phyloP scores from a whole-genome alignment of 1,140 invertebrate species.

The Leptinotarsa defecta region DNA sequence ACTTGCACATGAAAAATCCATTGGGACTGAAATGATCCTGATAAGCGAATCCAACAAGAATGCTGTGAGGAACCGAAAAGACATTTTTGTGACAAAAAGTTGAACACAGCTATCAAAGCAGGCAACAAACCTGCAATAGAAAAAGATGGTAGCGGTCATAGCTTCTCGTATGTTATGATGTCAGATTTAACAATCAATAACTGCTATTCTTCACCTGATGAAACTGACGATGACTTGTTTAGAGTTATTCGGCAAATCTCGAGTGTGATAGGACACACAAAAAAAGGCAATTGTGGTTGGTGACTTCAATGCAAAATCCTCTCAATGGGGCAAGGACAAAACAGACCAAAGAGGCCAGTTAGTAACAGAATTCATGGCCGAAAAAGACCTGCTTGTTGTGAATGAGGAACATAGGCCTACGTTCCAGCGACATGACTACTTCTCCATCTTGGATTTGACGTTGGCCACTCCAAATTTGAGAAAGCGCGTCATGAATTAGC shows the following conservation, averaged over 20 bases:
- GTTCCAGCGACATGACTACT: not conserved
- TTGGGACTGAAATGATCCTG: not conserved
- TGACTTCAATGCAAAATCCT: not conserved
- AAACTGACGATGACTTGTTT: not conserved
- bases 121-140: not conserved
- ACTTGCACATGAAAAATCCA: not conserved
- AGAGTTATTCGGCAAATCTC: not conserved
- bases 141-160: not conserved
- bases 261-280: not conserved
- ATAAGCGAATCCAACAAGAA: not conserved
- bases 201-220: not conserved
- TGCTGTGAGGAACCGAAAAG: not conserved
- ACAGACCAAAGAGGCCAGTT: no score
- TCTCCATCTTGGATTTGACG: not conserved
- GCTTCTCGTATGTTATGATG: not conserved
- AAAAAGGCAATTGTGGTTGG: not conserved
- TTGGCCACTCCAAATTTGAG: not conserved
- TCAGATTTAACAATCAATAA: not conserved
- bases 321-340: no score
- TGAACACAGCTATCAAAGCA: not conserved
- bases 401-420: not conserved
- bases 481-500: not conserved
- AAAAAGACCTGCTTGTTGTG: not conserved
- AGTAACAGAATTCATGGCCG: no score
- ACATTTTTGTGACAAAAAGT: not conserved